phyloP scores from a whole-genome alignment of 2,113 vertebrate genomes.

The Dissostichus mawsoni region DNA sequence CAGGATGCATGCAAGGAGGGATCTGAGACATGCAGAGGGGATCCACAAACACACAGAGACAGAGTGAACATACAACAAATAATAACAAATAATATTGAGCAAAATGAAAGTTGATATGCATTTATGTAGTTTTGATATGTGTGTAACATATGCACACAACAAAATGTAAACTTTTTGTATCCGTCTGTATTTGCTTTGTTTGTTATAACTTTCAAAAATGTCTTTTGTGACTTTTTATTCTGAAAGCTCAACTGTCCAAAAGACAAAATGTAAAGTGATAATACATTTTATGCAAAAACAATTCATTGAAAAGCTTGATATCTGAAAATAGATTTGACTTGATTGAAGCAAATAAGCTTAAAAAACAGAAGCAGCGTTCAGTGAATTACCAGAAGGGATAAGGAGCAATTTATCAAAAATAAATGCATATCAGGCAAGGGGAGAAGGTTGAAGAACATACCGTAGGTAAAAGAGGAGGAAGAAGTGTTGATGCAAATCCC shows the following conservation, averaged over 20 bases:
- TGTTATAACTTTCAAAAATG: neutral
- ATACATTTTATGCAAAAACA: neutral
- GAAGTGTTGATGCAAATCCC: neutral
- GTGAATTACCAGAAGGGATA: neutral
- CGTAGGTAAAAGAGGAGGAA: neutral
- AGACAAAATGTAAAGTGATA: no score
- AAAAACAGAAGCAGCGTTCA: neutral
- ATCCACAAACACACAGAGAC: slow-evolving; percentile 38
- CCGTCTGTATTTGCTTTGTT: neutral
- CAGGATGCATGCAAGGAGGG: slow-evolving; percentile 80
- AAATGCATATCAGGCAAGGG: neutral
- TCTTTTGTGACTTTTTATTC: neutral
- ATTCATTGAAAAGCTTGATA: neutral
- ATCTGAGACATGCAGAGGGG: slow-evolving; percentile 74
- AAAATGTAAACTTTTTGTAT: neutral
- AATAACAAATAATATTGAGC: neutral
- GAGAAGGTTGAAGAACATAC: neutral
- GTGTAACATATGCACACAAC: neutral
- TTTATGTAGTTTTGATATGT: neutral
- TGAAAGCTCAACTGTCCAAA: neutral
- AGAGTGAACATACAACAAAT: slow-evolving; percentile 26
- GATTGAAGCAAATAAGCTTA: neutral
- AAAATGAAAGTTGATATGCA: neutral
- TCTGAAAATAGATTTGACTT: neutral
- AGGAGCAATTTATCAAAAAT: neutral